Evolutionary conservation across 2,888 invertebrate genomes (phyloP).

Genomic region (Athalia circularis): DNA sequence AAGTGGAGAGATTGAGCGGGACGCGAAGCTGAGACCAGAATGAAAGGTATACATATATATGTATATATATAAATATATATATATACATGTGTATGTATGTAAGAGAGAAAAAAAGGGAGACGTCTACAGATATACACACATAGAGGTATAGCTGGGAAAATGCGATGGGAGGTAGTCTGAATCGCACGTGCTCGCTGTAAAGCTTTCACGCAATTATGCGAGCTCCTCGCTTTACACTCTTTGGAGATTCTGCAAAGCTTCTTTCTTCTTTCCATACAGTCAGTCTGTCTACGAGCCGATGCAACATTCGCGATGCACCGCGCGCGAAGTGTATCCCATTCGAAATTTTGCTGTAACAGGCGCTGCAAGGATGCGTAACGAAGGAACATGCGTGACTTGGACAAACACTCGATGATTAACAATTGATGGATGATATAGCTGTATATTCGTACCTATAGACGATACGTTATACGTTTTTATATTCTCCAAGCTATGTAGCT

Average conservation of each 20-base stretch:
- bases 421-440: no score
- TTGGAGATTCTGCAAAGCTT: not conserved
- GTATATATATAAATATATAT: not conserved
- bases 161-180: conserved; percentile 10
- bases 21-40: conserved; percentile 6
- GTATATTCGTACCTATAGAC: no score
- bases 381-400: no score
- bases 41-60: not conserved
- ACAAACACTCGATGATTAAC: no score
- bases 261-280: not conserved
- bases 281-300: no score
- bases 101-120: not conserved
- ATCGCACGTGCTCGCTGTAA: conserved; percentile 36
- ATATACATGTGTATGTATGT: not conserved
- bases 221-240: not conserved
- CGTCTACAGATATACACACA: no score
- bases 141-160: conserved; percentile 3
- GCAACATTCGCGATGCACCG: no score
- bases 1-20: conserved; percentile 15
- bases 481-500: no score
- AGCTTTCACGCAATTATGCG: conserved; percentile 27
- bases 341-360: no score
- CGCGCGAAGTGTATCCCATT: no score
- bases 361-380: no score
- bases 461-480: no score